Conservation (phyloP, 2,888 invertebrate genomes). For the Minunthozetes semirufus region DNA sequence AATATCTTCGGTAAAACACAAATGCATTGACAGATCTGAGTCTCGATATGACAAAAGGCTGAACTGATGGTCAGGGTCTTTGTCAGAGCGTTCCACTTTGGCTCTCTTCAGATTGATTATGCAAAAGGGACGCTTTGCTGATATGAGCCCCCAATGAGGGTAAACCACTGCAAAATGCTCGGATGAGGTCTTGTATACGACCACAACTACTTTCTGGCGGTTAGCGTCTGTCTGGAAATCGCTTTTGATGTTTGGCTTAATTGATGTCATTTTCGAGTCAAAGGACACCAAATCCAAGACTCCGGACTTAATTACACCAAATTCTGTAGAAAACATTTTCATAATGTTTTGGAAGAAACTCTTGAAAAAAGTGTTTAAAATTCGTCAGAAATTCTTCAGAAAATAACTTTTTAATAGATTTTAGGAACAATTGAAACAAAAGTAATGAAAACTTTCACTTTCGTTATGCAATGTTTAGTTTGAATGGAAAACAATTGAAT, state of each 20-base stretch:
- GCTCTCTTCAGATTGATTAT: slow-evolving; percentile 23
- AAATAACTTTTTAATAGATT: too few species aligned
- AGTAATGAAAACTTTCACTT: too few species aligned
- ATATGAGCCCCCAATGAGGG: slow-evolving; percentile 40
- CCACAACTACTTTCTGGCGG: slow-evolving; percentile 41
- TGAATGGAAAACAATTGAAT: too few species aligned
- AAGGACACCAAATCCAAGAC: slow-evolving; percentile 17
- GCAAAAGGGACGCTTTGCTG: slow-evolving; percentile 40
- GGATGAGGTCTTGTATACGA: slow-evolving; percentile 42
- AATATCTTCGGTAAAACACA: not conserved
- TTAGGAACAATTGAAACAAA: too few species aligned
- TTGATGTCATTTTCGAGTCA: not conserved
- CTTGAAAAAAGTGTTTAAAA: too few species aligned
- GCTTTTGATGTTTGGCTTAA: not conserved
- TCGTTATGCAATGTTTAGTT: too few species aligned
- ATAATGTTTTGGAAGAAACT: not conserved
- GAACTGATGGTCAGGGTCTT: slow-evolving; percentile 16
- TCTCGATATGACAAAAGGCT: not conserved
- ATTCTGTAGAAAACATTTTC: slow-evolving; percentile 9
- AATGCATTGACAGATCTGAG: slow-evolving; percentile 8
- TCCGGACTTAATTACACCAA: slow-evolving; percentile 23
- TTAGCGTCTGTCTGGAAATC: not conserved
- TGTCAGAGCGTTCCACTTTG: not conserved
- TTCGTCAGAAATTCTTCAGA: too few species aligned
- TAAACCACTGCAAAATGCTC: slow-evolving; percentile 44